These are phyloP conservation scores for Liparis tanakae DNA, from an alignment of 2,797 vertebrate species.

Conservation along the genomic window DNA sequence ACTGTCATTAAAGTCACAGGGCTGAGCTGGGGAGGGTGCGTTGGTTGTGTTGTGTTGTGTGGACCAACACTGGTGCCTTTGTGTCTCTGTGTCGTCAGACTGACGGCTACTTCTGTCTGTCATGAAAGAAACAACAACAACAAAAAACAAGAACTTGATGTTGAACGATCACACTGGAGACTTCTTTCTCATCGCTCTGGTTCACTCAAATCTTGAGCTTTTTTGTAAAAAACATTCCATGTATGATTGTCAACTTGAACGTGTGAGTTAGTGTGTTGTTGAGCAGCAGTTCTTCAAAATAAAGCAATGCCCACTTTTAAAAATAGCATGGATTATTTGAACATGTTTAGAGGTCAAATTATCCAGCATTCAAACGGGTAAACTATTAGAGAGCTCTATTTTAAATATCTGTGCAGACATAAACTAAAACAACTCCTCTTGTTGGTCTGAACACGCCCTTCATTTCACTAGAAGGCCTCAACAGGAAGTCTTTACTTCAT, in stretches of 20 bases:
- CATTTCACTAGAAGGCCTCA: too few species aligned
- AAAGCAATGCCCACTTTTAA: not conserved
- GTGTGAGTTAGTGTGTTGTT: not conserved
- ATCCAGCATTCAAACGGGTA: too few species aligned
- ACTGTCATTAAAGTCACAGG: constrained; percentile 50
- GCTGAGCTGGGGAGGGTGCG: constrained; percentile 22
- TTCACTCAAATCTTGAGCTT: not conserved
- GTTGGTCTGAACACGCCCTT: too few species aligned
- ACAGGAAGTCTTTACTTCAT: too few species aligned
- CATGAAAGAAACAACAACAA: constrained; percentile 10
- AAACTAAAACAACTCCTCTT: too few species aligned
- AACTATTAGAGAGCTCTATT: too few species aligned
- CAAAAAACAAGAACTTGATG: constrained; percentile 6
- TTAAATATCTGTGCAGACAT: too few species aligned
- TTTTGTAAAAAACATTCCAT: not conserved
- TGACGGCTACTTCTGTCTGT: constrained; percentile 55
- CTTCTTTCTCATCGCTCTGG: not conserved
- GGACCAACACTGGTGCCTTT: constrained; percentile 71
- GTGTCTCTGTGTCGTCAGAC: constrained; percentile 73
- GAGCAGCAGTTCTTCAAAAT: not conserved
- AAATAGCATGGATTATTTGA: too few species aligned
- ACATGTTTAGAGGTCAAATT: too few species aligned
- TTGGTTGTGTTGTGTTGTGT: constrained; percentile 13
- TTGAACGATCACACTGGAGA: not conserved
- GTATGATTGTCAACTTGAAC: not conserved